Base-by-base conservation (phyloP, 2,113 vertebrate species). In the Oenanthe oenanthe region DNA sequence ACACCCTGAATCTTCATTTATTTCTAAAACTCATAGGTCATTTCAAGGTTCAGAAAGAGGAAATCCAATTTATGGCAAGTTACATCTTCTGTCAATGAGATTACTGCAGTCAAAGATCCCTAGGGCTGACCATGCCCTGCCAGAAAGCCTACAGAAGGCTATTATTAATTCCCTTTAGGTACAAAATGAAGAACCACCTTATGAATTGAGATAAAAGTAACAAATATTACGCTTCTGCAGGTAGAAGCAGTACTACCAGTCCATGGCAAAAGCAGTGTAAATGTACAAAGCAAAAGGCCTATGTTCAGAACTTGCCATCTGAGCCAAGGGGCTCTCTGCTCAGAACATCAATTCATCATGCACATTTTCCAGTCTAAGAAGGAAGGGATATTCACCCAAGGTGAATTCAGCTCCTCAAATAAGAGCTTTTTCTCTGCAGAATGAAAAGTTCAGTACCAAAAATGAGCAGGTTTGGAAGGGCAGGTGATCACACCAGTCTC, bases 21-120 rank as follows among this genome's bases (percentile, higher is more conserved):
- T 62, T 75, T 76, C 58, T 73, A 66, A 66, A 96, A 76, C 56
- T 83, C 63, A 85, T 61, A 53, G 48, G 51, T 66, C 26, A 88
- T 88, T 94, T 90, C 75, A 85, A 51, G 71, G 50, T 85, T 93
- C 62, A 82, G 63, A 80, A 88, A 73, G 65, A 85, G 12, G 34
- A 94, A 93, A 93, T 78, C 29, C 21, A 71, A 86, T 92, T 86
- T 84, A 75, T 34, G 28, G 73, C 70, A 82, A 76, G 84, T 67
- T 82, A 71, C 60, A 61, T 71, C 70, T 87, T 85, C 78, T 92
- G 51, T 51, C 74, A 91, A 63, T 73, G 29, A 87, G 81, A 84
- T 87, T 94, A 91, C 65, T 57, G 86, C 31, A 80, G 63, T 80
- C 47, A 68, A 85, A 57, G 73, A 65, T 54, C 71, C 81, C 36